These are phyloP conservation scores for Kobus ellipsiprymnus DNA, from an alignment of 2,113 vertebrate genomes.

Conservation along the genomic window DNA sequence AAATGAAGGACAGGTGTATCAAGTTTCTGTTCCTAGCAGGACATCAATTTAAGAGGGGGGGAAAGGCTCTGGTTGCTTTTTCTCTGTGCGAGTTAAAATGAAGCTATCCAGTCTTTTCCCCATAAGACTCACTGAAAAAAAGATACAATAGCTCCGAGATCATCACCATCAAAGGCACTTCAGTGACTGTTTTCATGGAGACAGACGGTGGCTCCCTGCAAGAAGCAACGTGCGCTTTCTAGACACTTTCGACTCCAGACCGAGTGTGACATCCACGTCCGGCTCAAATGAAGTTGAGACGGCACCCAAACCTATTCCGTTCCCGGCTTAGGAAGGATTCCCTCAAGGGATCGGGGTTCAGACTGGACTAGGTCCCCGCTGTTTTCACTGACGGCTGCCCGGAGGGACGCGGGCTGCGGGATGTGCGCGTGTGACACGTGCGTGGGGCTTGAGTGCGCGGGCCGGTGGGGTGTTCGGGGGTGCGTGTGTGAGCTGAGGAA, in stretches of 20 bases:
- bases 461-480: not conserved
- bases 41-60: not conserved
- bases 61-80: not conserved
- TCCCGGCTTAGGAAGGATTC: not conserved
- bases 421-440: not conserved
- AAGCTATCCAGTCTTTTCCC: not conserved
- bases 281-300: not conserved
- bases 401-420: not conserved
- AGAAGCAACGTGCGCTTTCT: not conserved
- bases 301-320: fast-evolving
- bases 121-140: not conserved
- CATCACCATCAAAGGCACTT: not conserved
- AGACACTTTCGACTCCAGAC: not conserved
- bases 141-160: not conserved
- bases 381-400: not conserved
- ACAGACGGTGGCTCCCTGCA: not conserved
- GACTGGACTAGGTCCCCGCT: fast-evolving
- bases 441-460: too few relatives aligned
- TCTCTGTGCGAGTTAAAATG: not conserved
- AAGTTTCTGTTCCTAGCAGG: not conserved
- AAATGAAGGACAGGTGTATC: not conserved
- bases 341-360: fast-evolving
- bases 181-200: not conserved
- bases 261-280: not conserved
- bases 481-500: not conserved